Base-by-base conservation (phyloP, 2,888 invertebrate genomes). In the Chymomyza fuscimana region DNA sequence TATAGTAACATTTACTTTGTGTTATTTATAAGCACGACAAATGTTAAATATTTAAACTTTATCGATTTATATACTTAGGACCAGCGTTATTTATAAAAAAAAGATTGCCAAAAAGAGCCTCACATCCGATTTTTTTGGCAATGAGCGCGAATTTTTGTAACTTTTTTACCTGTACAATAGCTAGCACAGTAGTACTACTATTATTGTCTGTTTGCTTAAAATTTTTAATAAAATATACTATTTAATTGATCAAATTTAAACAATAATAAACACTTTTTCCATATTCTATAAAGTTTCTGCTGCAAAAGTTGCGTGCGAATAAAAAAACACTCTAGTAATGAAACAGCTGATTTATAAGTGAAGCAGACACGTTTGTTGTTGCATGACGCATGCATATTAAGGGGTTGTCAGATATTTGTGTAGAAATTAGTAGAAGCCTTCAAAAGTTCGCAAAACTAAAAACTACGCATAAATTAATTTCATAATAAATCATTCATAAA, bases 201-300 rank as follows among this genome's bases (percentile, higher is more conserved):
- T 63, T 64, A 12, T 19, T 50, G 52, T 59, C 65, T 58, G 60
- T 64, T 72, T 65, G 68, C 64, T 32, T 71, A 15, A 71, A 68
- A 63, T 67, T 66, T 46, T 25, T 46, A 40, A 46, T 16, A 12
- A 25, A 59, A 58, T 67, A n/a, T 56, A 69, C 52, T 16, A 78
- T 56, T 51, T 46, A 6, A 71, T 60, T 61, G 66, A 63, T 60
- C 58, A 12, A 74, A 63, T 71, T 69, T 54, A 29, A 29, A 25
- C 40, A 6, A 65, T 46, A 62, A 54, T 50, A 36, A 62, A 9
- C 70, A 80, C 54, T 54, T 75, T 74, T 74, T 75, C 74, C 78
- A 78, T 78, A 72, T 74, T 78, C 78, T 78, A 25, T 63, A 64
- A 65, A 74, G 66, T 78, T 74, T 60, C 66, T 67, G 78, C 74